Conservation (phyloP, 2,113 vertebrate genomes). For the Plectropomus leopardus region DNA sequence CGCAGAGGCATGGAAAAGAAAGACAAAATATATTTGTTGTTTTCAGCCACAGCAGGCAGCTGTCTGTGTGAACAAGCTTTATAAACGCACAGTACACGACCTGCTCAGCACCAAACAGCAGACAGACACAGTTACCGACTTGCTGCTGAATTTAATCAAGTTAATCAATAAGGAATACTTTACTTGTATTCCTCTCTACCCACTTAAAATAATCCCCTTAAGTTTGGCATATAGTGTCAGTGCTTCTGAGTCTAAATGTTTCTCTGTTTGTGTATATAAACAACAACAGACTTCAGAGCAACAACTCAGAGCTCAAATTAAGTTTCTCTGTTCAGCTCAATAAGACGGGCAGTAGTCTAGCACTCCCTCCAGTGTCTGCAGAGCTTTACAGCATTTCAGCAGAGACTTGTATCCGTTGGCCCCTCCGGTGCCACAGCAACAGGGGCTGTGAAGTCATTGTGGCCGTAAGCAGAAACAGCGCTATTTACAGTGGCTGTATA, state of each 20-base stretch:
- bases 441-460: slow-evolving; percentile 41
- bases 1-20: background rate
- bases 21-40: background rate
- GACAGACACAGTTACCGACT: background rate
- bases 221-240: background rate
- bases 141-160: background rate
- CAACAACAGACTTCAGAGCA: background rate
- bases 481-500: slow-evolving; percentile 43
- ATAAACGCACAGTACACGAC: background rate
- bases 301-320: background rate
- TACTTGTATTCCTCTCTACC: background rate
- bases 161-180: background rate
- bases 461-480: slow-evolving; percentile 22
- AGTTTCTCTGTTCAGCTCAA: background rate
- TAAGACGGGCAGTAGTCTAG: slow-evolving; percentile 33
- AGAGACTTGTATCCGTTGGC: slow-evolving; percentile 28
- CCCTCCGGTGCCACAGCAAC: slow-evolving; percentile 51
- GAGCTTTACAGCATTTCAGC: slow-evolving; percentile 41
- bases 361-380: slow-evolving; percentile 76
- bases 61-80: background rate
- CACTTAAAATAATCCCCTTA: background rate
- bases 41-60: background rate
- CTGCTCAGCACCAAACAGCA: background rate
- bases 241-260: background rate
- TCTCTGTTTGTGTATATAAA: background rate